Conservation (phyloP, 2,113 vertebrate species). For the Micromys minutus region DNA sequence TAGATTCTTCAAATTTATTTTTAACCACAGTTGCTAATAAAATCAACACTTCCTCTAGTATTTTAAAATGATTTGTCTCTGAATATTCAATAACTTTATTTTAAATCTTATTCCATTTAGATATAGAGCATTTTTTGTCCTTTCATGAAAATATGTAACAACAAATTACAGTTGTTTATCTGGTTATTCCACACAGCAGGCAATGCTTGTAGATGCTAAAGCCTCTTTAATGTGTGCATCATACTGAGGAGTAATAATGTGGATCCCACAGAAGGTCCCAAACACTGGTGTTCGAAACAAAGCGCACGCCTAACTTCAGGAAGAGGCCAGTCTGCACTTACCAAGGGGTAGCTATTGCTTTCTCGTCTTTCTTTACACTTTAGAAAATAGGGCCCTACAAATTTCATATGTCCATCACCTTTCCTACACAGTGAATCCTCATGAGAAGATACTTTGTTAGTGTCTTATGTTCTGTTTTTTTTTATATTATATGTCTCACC, state of each 20-base stretch:
- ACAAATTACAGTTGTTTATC: constrained; percentile 37
- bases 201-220: constrained; percentile 1
- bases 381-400: constrained; percentile 33
- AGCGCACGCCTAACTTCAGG: background rate
- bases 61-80: constrained; percentile 44
- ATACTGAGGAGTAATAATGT: constrained; percentile 36
- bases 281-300: constrained; percentile 37
- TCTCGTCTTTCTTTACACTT: background rate
- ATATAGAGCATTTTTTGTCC: background rate
- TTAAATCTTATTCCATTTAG: background rate
- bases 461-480: background rate
- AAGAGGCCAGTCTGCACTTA: background rate
- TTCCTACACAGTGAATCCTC: background rate
- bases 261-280: background rate
- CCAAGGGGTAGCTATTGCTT: background rate
- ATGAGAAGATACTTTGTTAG: background rate
- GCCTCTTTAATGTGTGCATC: background rate
- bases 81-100: constrained; percentile 10
- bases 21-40: constrained; percentile 6
- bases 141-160: background rate
- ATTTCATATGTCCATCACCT: background rate
- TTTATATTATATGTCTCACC: background rate
- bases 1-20: constrained; percentile 38
- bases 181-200: background rate
- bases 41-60: background rate